A percentile compares a stretch with the other conserved stretches of the same genome.
Conservation (phyloP, 1,140 invertebrate species). For the Drosophila tsacasi region DNA sequence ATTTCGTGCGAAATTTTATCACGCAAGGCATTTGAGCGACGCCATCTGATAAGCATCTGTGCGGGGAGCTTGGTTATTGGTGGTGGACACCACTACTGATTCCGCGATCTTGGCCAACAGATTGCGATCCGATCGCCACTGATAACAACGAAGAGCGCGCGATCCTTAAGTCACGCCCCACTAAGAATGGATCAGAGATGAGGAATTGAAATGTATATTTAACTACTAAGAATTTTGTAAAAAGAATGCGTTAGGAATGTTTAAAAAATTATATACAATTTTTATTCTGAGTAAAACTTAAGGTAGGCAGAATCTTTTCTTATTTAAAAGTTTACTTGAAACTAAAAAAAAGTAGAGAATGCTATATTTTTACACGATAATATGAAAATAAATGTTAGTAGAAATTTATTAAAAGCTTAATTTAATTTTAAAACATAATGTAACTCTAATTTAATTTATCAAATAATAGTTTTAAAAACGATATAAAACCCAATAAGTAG, state of each 20-base stretch:
- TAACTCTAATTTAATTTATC: not conserved
- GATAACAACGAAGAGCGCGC: slow-evolving; percentile 41
- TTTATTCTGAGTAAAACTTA: not conserved
- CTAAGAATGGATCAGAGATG: slow-evolving; percentile 36
- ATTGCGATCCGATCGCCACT: slow-evolving; percentile 52
- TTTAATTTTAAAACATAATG: not conserved
- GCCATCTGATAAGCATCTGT: slow-evolving; percentile 68
- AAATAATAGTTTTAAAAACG: not conserved
- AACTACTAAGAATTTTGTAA: not conserved
- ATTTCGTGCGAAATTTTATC: slow-evolving; percentile 78
- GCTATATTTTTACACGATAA: not conserved
- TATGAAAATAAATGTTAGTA: not conserved
- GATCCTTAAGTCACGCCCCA: slow-evolving; percentile 53
- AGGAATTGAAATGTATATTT: not conserved
- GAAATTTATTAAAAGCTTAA: no score
- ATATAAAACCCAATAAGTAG: not conserved
- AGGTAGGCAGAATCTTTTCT: not conserved
- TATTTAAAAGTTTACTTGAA: no score
- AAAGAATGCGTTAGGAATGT: not conserved
- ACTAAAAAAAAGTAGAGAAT: not conserved
- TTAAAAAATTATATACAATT: not conserved
- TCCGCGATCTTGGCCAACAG: slow-evolving; percentile 51
- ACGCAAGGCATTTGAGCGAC: slow-evolving; percentile 69
- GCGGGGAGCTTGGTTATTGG: not conserved
- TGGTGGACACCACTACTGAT: slow-evolving; percentile 25